Evolutionary conservation across 2,797 vertebrate species (phyloP).

Genomic region (Pseudotriccus pelzelni): DNA sequence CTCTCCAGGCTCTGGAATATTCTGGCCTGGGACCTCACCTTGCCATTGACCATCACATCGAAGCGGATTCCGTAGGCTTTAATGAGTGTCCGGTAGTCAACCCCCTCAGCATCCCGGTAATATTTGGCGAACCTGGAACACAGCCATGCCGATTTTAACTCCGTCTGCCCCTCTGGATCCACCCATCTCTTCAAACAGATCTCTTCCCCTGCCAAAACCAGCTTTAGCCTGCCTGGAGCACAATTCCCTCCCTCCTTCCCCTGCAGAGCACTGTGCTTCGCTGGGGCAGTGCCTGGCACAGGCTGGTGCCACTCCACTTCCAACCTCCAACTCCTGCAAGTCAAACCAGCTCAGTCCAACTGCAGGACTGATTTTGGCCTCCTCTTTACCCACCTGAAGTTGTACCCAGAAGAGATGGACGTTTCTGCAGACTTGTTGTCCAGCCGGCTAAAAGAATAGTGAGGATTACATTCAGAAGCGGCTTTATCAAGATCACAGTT

Average conservation of each 20-base stretch:
- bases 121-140: slow-evolving; percentile 87
- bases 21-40: slow-evolving; percentile 75
- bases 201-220: neutral
- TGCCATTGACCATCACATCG: slow-evolving; percentile 92
- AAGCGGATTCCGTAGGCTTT: slow-evolving; percentile 97
- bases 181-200: neutral
- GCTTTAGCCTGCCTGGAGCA: neutral
- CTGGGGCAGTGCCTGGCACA: neutral
- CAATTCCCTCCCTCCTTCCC: neutral
- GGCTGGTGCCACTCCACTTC: neutral
- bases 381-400: slow-evolving; percentile 86
- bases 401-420: slow-evolving; percentile 88
- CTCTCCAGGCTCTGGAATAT: neutral
- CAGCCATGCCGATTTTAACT: neutral
- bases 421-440: slow-evolving; percentile 79
- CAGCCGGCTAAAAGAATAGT: slow-evolving; percentile 90
- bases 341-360: neutral
- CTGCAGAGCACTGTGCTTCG: neutral
- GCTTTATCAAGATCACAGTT: slow-evolving; percentile 92
- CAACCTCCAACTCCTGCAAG: neutral
- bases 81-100: slow-evolving; percentile 84
- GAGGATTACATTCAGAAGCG: slow-evolving; percentile 85
- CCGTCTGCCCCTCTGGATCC: neutral
- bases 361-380: fast-evolving
- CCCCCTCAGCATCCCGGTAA: slow-evolving; percentile 82